Conservation (phyloP, 1,140 invertebrate species). For the Araneus ventricosus region DNA sequence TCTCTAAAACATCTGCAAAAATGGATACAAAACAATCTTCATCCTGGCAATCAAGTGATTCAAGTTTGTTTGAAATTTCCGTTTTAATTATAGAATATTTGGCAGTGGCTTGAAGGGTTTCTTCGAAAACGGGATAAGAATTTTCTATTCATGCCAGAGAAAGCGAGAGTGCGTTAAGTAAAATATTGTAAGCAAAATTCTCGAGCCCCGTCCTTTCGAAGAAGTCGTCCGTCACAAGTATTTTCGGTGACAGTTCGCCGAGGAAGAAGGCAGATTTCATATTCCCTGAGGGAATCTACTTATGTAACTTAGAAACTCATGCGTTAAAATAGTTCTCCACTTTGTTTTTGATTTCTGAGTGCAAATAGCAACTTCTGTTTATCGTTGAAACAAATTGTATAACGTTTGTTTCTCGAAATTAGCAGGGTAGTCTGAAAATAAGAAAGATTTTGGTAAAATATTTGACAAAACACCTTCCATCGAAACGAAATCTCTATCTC, state of each 20-base stretch:
- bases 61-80: neutral
- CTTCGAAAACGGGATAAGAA: neutral
- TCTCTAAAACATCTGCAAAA: neutral
- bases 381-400: too few relatives aligned
- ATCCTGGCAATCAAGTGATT: neutral
- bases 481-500: too few relatives aligned
- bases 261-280: neutral
- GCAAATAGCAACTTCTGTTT: too few relatives aligned
- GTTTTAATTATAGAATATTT: constrained; percentile 26
- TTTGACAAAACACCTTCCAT: too few relatives aligned
- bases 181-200: neutral
- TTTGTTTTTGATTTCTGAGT: neutral
- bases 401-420: too few relatives aligned
- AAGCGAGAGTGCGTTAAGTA: neutral
- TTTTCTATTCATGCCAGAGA: neutral
- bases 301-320: neutral
- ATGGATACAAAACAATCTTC: neutral
- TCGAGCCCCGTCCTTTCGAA: neutral
- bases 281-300: neutral
- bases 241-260: neutral
- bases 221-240: constrained; percentile 26
- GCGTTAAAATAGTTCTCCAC: too few relatives aligned
- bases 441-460: too few relatives aligned
- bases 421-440: too few relatives aligned
- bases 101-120: constrained; percentile 11